Evolutionary conservation across 2,113 vertebrate genomes (phyloP).

Genomic region (Numida meleagris): DNA sequence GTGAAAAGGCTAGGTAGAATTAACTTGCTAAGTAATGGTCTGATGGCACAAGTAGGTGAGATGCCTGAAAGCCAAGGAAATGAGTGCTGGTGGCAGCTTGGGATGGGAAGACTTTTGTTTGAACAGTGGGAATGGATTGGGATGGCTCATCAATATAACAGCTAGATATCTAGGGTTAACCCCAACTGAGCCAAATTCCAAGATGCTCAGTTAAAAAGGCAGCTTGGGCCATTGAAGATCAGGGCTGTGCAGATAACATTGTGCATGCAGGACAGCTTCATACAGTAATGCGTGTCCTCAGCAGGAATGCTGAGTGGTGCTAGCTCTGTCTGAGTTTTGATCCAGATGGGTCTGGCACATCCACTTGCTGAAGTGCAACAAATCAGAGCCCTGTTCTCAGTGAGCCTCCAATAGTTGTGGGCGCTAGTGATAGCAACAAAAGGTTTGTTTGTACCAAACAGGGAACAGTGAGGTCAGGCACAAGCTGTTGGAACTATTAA

Average conservation of each 20-base stretch:
- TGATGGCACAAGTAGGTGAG: not conserved
- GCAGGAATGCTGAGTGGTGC: not conserved
- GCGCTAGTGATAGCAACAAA: slow-evolving; percentile 52
- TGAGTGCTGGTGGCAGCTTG: not conserved
- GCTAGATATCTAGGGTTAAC: not conserved
- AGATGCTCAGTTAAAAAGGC: not conserved
- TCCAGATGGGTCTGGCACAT: slow-evolving; percentile 31
- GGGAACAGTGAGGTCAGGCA: slow-evolving; percentile 55
- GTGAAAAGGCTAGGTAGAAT: not conserved
- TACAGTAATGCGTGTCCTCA: not conserved
- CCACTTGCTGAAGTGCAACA: not conserved
- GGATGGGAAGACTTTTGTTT: not conserved
- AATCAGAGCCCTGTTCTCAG: slow-evolving; percentile 19
- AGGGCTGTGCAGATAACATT: not conserved
- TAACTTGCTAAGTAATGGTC: not conserved
- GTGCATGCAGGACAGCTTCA: not conserved
- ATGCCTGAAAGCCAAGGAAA: not conserved
- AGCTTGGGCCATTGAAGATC: not conserved
- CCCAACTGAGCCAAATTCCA: not conserved
- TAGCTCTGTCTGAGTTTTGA: slow-evolving; percentile 18
- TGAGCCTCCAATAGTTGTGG: slow-evolving; percentile 34
- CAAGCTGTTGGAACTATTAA: slow-evolving; percentile 53
- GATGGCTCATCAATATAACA: not conserved
- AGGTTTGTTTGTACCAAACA: slow-evolving; percentile 63
- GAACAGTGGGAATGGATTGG: not conserved